phyloP scores from a whole-genome alignment of 2,797 vertebrate genomes.

The Tapirus indicus region DNA sequence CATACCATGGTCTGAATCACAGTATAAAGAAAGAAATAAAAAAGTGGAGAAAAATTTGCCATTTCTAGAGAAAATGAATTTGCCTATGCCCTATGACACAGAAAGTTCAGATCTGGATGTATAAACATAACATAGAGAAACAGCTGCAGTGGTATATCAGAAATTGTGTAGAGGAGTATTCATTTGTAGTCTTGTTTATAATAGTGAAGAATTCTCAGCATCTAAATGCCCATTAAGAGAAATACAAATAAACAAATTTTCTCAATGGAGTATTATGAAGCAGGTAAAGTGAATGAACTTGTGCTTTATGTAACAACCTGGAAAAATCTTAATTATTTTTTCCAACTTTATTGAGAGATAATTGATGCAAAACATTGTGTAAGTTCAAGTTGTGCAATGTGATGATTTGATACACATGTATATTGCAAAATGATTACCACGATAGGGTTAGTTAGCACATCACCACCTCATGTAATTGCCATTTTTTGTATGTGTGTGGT shows the following conservation, averaged over 20 bases:
- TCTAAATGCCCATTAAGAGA: background rate
- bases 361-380: background rate
- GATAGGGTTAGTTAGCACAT: background rate
- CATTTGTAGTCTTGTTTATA: background rate
- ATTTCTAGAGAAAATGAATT: constrained; percentile 21
- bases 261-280: background rate
- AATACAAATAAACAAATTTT: background rate
- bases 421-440: background rate
- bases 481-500: background rate
- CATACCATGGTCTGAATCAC: background rate
- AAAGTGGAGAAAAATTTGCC: background rate
- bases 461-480: background rate
- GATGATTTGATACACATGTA: background rate
- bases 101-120: background rate
- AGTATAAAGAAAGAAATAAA: background rate
- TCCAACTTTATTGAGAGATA: background rate
- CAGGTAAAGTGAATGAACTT: background rate
- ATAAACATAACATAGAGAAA: background rate
- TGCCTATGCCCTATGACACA: background rate
- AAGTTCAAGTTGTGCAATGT: background rate
- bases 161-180: background rate
- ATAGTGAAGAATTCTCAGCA: background rate
- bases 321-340: constrained; percentile 2
- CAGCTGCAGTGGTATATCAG: background rate
- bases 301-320: background rate